Evolutionary conservation across 2,888 invertebrate genomes (phyloP).

Genomic region (Euplagia quadripunctaria): DNA sequence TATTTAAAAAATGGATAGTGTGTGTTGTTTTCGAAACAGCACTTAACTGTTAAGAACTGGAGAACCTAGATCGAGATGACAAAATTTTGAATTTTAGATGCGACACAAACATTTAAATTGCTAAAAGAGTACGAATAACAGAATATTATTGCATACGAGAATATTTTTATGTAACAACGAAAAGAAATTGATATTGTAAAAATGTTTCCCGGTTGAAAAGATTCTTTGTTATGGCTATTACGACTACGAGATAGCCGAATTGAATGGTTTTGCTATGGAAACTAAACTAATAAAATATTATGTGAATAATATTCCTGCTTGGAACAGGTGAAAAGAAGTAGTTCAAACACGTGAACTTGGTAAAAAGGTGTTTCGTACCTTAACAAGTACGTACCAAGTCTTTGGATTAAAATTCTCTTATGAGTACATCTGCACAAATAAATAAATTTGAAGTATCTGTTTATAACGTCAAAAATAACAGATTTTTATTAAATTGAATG

Average conservation of each 20-base stretch:
- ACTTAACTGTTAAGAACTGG: too few species aligned
- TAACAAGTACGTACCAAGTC: too few species aligned
- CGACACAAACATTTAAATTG: not conserved
- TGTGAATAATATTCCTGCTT: not conserved
- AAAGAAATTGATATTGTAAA: not conserved
- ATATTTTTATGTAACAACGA: not conserved
- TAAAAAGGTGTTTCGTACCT: not conserved
- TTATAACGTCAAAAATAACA: too few species aligned
- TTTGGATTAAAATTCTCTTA: not conserved
- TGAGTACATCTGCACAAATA: not conserved
- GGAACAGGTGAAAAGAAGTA: not conserved
- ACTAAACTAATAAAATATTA: constrained; percentile 2
- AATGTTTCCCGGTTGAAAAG: not conserved
- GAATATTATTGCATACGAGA: too few species aligned
- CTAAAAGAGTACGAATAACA: not conserved
- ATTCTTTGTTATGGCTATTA: not conserved
- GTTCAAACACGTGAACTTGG: not conserved
- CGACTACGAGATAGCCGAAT: not conserved
- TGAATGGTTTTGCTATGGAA: not conserved
- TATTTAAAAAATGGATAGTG: too few species aligned
- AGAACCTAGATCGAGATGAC: too few species aligned
- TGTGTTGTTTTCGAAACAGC: too few species aligned
- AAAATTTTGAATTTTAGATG: too few species aligned
- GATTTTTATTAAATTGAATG: too few species aligned
- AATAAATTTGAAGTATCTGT: too few species aligned